phyloP scores from a whole-genome alignment of 2,888 invertebrate species.

The Diarsia mendica region DNA sequence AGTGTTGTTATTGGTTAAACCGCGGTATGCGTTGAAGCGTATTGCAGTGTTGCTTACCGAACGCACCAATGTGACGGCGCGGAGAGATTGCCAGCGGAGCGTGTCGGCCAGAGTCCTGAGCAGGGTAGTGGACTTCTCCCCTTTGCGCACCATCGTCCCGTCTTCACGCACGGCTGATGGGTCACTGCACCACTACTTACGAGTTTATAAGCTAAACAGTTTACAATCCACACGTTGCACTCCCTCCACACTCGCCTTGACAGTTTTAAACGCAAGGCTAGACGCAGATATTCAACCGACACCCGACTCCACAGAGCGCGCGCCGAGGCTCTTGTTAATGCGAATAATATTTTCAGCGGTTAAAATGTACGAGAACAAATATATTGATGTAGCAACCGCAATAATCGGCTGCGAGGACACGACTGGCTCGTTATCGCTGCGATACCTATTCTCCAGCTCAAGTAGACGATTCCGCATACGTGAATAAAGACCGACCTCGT shows the following conservation, averaged over 20 bases:
- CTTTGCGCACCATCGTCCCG: slow-evolving; percentile 87
- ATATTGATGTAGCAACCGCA: slow-evolving; percentile 84
- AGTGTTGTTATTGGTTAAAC: slow-evolving; percentile 40
- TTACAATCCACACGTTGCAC: slow-evolving; percentile 70
- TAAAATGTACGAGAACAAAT: slow-evolving; percentile 74
- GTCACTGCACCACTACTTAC: slow-evolving; percentile 85
- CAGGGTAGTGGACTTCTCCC: slow-evolving; percentile 86
- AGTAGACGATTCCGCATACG: slow-evolving; percentile 81
- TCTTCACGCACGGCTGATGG: slow-evolving; percentile 87
- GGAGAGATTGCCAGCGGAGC: slow-evolving; percentile 86
- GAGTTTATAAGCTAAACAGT: slow-evolving; percentile 73
- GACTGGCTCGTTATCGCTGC: slow-evolving; percentile 88
- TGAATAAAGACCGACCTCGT: slow-evolving; percentile 82
- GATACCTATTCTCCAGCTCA: slow-evolving; percentile 85
- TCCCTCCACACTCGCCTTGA: slow-evolving; percentile 71
- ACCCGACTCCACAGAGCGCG: slow-evolving; percentile 64
- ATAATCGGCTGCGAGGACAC: slow-evolving; percentile 87
- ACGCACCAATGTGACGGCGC: slow-evolving; percentile 83
- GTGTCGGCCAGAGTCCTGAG: slow-evolving; percentile 86
- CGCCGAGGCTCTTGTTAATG: slow-evolving; percentile 69
- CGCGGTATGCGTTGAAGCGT: slow-evolving; percentile 57
- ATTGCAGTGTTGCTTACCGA: slow-evolving; percentile 71
- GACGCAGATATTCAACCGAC: slow-evolving; percentile 65
- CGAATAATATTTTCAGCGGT: slow-evolving; percentile 69
- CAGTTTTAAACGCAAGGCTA: slow-evolving; percentile 79